Base-by-base conservation (phyloP, 2,797 vertebrate species). In the Xyrichtys novacula region DNA sequence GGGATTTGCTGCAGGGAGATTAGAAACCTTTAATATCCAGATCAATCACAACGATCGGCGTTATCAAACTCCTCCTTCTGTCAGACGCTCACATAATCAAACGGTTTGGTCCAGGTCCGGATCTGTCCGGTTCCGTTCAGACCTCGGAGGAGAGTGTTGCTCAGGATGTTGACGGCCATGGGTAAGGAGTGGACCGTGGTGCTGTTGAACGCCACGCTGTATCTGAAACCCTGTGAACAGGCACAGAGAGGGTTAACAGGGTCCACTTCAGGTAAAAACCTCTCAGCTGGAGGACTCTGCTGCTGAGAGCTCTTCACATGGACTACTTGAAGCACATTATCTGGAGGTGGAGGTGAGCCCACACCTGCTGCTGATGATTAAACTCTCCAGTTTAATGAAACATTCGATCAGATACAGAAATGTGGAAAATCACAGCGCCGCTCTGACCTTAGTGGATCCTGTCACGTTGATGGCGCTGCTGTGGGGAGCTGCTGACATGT, bases 151-250 rank as follows among this genome's bases (percentile, higher is more conserved):
- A 96, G 74, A 12, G 95, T 84, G 0, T 98, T 99, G 87, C 96
- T 98, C 1, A 98, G 94, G 14, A 97, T 0, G 4, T 96, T 97
- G 39, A 97, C 85, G 0, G 94, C 91, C 85, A 98, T 96, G 0
- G 96, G 97, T 64, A 96, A 83, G 6, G 95, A 96, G 85, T 97
- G 97, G 17, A 96, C 81, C 0, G 91, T 90, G 65, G 95, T 96
- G 84, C 95, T 76, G 66, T 97, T 97, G 64, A 96, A 98, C 0
- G 95, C 92, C 23, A 97, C 16, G 0, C 84, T 94, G 84, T 96
- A 98, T 29, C 81, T 94, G 80, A 94, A 95, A 39, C 88, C 93
- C 96, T 98, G 83, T 6, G 8, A 7, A 38, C 23, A 22, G 14
- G 58, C 17, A 26, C n/a, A 22, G 15, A 7, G 5, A 48, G 34